Conservation (phyloP, 2,113 vertebrate species). For the Sturnira hondurensis region DNA sequence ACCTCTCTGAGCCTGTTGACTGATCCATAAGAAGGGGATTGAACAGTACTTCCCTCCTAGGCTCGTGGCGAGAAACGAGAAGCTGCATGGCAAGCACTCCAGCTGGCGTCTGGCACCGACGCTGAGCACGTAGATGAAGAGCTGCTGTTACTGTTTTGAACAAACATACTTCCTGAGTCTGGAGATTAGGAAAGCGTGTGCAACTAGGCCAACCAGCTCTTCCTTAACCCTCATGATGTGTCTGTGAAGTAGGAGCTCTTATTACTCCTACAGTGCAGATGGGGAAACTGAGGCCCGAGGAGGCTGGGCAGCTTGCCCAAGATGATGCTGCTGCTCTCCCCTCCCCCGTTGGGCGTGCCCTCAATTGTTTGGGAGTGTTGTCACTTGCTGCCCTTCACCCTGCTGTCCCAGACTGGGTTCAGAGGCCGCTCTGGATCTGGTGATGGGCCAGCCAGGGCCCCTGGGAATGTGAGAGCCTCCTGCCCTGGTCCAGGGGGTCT, state of each 20-base stretch:
- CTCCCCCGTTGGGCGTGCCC: background rate
- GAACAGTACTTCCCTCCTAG: background rate
- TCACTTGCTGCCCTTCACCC: background rate
- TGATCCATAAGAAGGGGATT: no score
- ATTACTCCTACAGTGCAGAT: background rate
- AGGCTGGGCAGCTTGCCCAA: background rate
- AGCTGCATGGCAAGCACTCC: fast-evolving
- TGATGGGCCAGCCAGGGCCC: background rate
- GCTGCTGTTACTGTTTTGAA: background rate
- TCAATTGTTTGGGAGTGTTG: fast-evolving
- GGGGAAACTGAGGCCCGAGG: background rate
- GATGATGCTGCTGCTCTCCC: background rate
- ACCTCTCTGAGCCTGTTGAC: background rate
- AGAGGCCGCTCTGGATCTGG: background rate
- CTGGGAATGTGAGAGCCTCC: background rate
- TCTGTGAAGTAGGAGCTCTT: background rate
- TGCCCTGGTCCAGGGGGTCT: no score
- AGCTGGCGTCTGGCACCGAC: background rate
- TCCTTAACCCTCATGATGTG: background rate
- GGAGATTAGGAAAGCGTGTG: background rate
- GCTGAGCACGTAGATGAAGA: background rate
- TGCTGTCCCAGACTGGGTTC: background rate
- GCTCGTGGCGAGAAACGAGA: background rate
- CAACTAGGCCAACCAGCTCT: background rate
- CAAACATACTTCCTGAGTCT: background rate